Evolutionary conservation across 2,113 vertebrate species (phyloP).

Genomic region (Lamprotornis superbus): DNA sequence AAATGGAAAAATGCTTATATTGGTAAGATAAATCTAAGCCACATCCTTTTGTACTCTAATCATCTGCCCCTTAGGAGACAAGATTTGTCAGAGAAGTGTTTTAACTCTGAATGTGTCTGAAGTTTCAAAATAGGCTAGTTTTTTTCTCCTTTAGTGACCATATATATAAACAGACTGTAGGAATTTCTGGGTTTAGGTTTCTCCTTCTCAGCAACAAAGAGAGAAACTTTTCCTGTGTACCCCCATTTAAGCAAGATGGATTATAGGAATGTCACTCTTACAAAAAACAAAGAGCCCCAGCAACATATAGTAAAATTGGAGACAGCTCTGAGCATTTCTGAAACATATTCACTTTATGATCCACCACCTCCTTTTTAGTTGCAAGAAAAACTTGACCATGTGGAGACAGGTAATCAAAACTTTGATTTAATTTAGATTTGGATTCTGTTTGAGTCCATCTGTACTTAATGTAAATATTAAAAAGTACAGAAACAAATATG

Average conservation of each 20-base stretch:
- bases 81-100: not conserved
- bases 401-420: not conserved
- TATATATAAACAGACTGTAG: not conserved
- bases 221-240: not conserved
- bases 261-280: not conserved
- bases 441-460: not conserved
- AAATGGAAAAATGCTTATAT: not conserved
- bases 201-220: not conserved
- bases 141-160: not conserved
- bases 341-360: not conserved
- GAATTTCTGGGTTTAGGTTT: not conserved
- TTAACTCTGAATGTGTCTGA: not conserved
- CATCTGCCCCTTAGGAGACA: not conserved
- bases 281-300: not conserved
- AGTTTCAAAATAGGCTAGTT: not conserved
- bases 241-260: not conserved
- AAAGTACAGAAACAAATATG: not conserved
- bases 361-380: not conserved
- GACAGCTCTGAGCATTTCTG: not conserved
- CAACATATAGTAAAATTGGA: not conserved
- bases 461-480: not conserved
- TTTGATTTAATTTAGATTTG: conserved; percentile 9
- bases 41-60: not conserved
- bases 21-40: not conserved
- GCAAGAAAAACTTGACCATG: not conserved